Evolutionary conservation across 1,140 invertebrate genomes (phyloP), one percentile per base, ranked within the genome.

Genomic region (Pseudomyrmex sp.): DNA sequence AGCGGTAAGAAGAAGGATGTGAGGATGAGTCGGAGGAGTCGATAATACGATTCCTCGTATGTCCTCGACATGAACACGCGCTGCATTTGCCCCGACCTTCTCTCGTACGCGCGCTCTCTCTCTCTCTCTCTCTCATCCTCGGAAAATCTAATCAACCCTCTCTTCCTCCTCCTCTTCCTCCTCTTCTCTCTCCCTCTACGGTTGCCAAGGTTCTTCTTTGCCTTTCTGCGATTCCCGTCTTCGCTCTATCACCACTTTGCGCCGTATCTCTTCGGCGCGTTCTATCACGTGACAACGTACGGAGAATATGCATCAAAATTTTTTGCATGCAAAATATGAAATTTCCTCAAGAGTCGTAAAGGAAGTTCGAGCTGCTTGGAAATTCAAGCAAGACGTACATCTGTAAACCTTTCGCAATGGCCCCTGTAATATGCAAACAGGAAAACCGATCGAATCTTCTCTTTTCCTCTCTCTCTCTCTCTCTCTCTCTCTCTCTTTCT

Each of bases 31-130:
- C 44, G 44, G n/a, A 54, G 46, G 20, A 80, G 76, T 79, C 80
- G 84, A 83, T 85, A 85, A 85, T 83, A 85, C 62, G 84, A 83
- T 85, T 85, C 52, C 70, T 65, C 56, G 80, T 75, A 73, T 73
- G 84, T 82, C 61, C 62, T 66, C 62, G 72, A 76, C 50, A 72
- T 69, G 84, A 80, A 83, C 82, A 83, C 70, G 84, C 66, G 79
- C 77, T 61, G 70, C 80, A 83, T 75, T 85, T 85, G 70, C 65
- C 73, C 18, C 58, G 56, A 83, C 50, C 84, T 70, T 12, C 18
- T 46, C 75, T 79, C 52, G 8, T 48, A n/a, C 48, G 10, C 50
- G 5, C 1, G 3, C 12, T 35, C 35, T 35, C 26, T 1, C 23
- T 10, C 15, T 23, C 9, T 2, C 56, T 35, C 3, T 7, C 52